A percentile compares a stretch with the other conserved stretches of the same genome.
These are phyloP conservation scores for Sinonovacula constricta DNA, from an alignment of 1,140 invertebrate genomes.

Conservation along the genomic window DNA sequence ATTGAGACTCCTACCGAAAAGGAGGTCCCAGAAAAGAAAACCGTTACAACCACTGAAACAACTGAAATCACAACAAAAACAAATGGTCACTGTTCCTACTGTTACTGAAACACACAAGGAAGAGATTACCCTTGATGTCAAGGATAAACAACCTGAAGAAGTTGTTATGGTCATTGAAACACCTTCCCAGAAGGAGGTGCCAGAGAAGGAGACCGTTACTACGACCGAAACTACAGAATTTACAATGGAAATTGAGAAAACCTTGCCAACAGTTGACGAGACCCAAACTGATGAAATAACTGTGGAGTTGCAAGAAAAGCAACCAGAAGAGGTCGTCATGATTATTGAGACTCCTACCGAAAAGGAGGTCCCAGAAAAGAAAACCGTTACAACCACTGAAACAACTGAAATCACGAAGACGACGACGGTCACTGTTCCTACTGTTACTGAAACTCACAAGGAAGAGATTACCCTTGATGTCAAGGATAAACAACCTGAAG, in stretches of 20 bases:
- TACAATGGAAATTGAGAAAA: not conserved
- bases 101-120: slow-evolving; percentile 55
- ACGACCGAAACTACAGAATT: slow-evolving; percentile 45
- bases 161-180: slow-evolving; percentile 38
- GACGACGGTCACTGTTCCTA: slow-evolving; percentile 31
- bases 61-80: slow-evolving; percentile 35
- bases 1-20: slow-evolving; percentile 37
- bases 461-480: slow-evolving; percentile 46
- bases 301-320: slow-evolving; percentile 46
- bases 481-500: slow-evolving; percentile 41
- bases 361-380: not conserved
- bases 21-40: slow-evolving; percentile 23
- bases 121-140: slow-evolving; percentile 64
- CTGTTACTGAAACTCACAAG: slow-evolving; percentile 43
- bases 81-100: slow-evolving; percentile 22
- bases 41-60: slow-evolving; percentile 37
- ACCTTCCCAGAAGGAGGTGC: slow-evolving; percentile 30
- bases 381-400: slow-evolving; percentile 30
- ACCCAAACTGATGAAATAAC: not conserved
- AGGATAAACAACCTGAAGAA: slow-evolving; percentile 50
- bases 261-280: not conserved
- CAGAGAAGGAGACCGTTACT: slow-evolving; percentile 48
- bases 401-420: slow-evolving; percentile 41
- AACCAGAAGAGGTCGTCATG: slow-evolving; percentile 23
- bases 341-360: slow-evolving; percentile 5